Evolutionary conservation across 1,140 invertebrate species (phyloP).

Genomic region (Aphaenogaster ashmeadi): DNA sequence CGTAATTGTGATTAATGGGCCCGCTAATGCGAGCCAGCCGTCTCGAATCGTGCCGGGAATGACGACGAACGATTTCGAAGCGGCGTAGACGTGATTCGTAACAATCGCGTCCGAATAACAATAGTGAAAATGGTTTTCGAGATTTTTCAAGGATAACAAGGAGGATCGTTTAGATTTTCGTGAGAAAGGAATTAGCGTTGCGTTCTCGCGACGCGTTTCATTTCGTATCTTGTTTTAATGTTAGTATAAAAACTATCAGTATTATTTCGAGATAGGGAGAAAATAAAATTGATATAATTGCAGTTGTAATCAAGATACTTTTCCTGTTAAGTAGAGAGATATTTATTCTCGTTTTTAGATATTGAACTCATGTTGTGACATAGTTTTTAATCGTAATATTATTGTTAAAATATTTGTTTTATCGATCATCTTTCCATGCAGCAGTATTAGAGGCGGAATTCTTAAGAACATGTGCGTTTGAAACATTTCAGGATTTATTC

Average conservation of each 20-base stretch:
- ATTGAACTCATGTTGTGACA: neutral
- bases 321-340: neutral
- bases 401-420: neutral
- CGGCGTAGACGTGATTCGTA: slow-evolving; percentile 65
- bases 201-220: slow-evolving; percentile 17
- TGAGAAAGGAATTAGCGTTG: slow-evolving; percentile 48
- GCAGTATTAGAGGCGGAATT: neutral
- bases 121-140: slow-evolving; percentile 25
- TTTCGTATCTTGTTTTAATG: slow-evolving; percentile 6
- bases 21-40: slow-evolving; percentile 77
- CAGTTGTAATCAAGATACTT: neutral
- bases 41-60: slow-evolving; percentile 77
- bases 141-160: slow-evolving; percentile 60
- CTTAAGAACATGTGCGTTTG: neutral
- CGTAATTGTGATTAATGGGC: slow-evolving; percentile 86
- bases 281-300: neutral
- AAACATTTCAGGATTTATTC: slow-evolving; percentile 11
- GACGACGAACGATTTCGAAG: slow-evolving; percentile 79
- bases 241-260: neutral
- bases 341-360: neutral
- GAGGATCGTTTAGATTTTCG: slow-evolving; percentile 34
- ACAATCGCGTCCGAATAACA: slow-evolving; percentile 60
- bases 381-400: neutral
- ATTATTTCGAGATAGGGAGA: neutral
- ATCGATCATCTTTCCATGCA: neutral